Evolutionary conservation across 2,888 invertebrate species (phyloP), one percentile per base, ranked within the genome.

Genomic region (Lypha dubia): DNA sequence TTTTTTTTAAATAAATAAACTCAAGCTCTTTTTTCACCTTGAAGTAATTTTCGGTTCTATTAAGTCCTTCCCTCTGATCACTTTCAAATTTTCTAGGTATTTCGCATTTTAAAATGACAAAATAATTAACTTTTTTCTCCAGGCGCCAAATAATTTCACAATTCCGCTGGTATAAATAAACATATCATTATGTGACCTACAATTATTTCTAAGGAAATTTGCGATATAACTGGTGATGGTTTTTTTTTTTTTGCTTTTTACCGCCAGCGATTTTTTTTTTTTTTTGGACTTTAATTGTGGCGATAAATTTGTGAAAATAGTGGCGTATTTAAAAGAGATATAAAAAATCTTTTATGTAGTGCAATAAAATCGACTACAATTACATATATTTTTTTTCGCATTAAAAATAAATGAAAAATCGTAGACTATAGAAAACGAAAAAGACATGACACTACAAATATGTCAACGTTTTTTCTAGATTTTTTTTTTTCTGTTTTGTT

Each of bases 381-480:
- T 56, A 49, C 20, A 56, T 2, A 5, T 28, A 4, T 28, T 75
- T 68, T 65, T 41, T 11, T 73, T 58, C 15, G n/a, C 4, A n/a
- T 44, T n/a, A n/a, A n/a, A n/a, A 15, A 44, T 44, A 1, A 49
- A 20, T 49, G 8, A 58, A 49, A 70, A 70, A 70, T 49, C 32
- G 28, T 68, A 56, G 38, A 32, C 15, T 15, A 1, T 11, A 46
- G 1, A 22, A 35, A 41, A 28, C 8, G 32, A 44, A 56, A 58
- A 67, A 28, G 1, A 71, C n/a, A 73, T 44, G 49, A 70, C 58
- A 67, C 58, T 11, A 44, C 67, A 76, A 68, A 80, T 73, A 76
- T 60, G 65, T 84, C 67, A 83, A 74, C 49, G 3, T 44, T 28
- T 63, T 44, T 62, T 58, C n/a, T n/a, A n/a, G n/a, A n/a, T n/a